Evolutionary conservation across 2,888 invertebrate species (phyloP), one percentile per base, ranked within the genome.

Genomic region (Cryptocephalus moraei): DNA sequence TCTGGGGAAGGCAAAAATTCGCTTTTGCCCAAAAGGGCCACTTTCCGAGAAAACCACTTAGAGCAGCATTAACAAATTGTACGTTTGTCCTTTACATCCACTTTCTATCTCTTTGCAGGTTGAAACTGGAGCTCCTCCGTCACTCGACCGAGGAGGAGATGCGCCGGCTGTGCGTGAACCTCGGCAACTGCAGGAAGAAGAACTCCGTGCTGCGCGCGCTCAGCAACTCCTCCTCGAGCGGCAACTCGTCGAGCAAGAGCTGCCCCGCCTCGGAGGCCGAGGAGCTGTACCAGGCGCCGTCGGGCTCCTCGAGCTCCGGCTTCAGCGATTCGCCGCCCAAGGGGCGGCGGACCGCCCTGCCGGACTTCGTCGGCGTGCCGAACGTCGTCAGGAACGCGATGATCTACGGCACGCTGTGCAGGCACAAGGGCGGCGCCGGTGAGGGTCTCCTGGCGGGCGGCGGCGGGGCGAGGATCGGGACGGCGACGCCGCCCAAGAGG

Each of bases 121-220:
- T 36, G n/a, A 36, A 36, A 36, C 53, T 71, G 32, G 68, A 70
- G 41, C 56, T 59, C 9, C 52, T 71, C 44, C 61, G 59, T 44
- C 56, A 57, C 39, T 63, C 62, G 10, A 68, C 71, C 1, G 72
- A 73, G 49, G 69, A 72, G 40, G 72, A 71, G 47, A 66, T 73
- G 64, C 61, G 63, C 39, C 65, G 66, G 49, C 55, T 73, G 33
- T 71, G 70, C 45, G 55, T 69, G 34, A 71, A 68, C 53, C 53
- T 72, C 50, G 67, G 68, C 46, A 69, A 69, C 49, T 66, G 66
- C 43, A 64, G 63, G 41, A 66, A 66, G 45, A 62, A 71, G 14
- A 67, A 65, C 50, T 68, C 68, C 8, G 68, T 71, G 8, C 49
- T 71, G 10, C 62, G 67, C 45, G 62, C 71, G 3, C 64, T 70